These are phyloP conservation scores for Papilio helenus DNA, from an alignment of 1,140 invertebrate genomes.

Conservation along the genomic window DNA sequence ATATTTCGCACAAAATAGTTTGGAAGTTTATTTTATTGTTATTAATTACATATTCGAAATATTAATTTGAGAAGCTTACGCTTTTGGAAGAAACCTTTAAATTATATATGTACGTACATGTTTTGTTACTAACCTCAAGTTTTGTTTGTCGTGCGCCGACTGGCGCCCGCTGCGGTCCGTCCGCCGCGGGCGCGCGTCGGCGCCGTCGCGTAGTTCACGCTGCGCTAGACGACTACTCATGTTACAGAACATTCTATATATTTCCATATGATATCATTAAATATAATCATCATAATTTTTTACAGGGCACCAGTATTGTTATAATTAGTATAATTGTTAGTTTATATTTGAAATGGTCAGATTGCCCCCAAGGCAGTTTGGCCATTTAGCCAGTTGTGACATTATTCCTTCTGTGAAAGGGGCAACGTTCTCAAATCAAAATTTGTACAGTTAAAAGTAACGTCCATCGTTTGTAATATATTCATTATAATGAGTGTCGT, in stretches of 20 bases:
- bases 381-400: conserved; percentile 83
- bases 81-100: conserved; percentile 82
- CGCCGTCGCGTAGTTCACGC: conserved; percentile 47
- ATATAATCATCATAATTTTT: conserved; percentile 82
- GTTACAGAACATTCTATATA: conserved; percentile 58
- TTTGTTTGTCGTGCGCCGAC: conserved; percentile 74
- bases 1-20: conserved; percentile 83
- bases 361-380: conserved; percentile 79
- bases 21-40: conserved; percentile 81
- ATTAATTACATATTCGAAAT: conserved; percentile 64
- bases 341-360: conserved; percentile 78
- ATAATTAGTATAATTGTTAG: conserved; percentile 74
- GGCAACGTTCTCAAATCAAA: conserved; percentile 82
- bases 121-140: conserved; percentile 83
- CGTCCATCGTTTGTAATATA: conserved; percentile 83
- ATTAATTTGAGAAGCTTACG: conserved; percentile 82
- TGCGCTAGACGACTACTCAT: conserved; percentile 81
- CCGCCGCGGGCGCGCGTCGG: conserved; percentile 69
- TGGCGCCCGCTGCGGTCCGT: conserved; percentile 47
- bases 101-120: conserved; percentile 83
- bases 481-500: conserved; percentile 84
- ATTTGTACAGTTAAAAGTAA: conserved; percentile 80
- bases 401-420: conserved; percentile 84
- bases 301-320: conserved; percentile 81
- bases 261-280: conserved; percentile 43